These are phyloP conservation scores for Sturnus vulgaris DNA, from an alignment of 2,113 vertebrate species.

Conservation along the genomic window DNA sequence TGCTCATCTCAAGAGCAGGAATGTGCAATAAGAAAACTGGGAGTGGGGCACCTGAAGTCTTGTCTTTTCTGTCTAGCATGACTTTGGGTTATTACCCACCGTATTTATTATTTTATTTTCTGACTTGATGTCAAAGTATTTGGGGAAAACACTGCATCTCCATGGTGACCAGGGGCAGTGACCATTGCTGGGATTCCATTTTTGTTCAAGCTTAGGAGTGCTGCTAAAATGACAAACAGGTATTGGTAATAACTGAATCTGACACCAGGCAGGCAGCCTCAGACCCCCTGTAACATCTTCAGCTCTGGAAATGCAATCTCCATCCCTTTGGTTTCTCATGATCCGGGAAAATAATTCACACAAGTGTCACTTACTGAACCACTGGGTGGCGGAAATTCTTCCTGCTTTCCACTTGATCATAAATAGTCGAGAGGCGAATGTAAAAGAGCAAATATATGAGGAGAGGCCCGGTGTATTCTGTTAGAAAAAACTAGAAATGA, in stretches of 20 bases:
- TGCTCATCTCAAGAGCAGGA: neutral
- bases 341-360: neutral
- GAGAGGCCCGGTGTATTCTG: slow-evolving; percentile 77
- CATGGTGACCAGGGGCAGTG: neutral
- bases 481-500: slow-evolving; percentile 75
- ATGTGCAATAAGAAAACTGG: neutral
- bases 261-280: neutral
- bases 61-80: neutral
- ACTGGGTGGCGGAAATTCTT: slow-evolving; percentile 69
- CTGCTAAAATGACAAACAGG: neutral
- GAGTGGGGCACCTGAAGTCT: neutral
- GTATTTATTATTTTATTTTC: neutral
- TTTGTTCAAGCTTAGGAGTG: neutral
- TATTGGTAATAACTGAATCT: neutral
- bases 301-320: neutral
- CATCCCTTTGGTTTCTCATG: neutral
- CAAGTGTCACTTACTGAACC: slow-evolving; percentile 76
- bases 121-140: neutral
- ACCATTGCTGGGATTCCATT: neutral
- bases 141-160: neutral
- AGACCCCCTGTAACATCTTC: neutral
- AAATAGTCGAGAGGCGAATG: slow-evolving; percentile 72
- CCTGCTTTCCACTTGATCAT: slow-evolving; percentile 64
- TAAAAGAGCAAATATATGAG: slow-evolving; percentile 81
- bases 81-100: neutral